A percentile compares a stretch with the other conserved stretches of the same genome.
Conservation (phyloP, 2,888 invertebrate species). For the Gari tellinella region DNA sequence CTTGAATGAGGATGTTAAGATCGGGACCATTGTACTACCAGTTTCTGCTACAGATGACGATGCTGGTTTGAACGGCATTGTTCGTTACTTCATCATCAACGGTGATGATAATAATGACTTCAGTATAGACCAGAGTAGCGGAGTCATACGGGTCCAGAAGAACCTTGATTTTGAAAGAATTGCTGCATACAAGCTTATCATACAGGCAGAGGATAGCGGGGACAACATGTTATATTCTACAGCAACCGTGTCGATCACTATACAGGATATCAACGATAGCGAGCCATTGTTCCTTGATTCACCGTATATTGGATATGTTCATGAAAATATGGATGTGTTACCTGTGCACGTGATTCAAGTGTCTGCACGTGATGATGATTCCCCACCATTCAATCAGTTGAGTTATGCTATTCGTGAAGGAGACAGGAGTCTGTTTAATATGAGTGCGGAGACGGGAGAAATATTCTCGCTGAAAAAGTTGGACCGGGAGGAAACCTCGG, state of each 20-base stretch:
- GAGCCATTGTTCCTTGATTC: slow-evolving; percentile 96
- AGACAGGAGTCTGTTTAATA: slow-evolving; percentile 92
- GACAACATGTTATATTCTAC: slow-evolving; percentile 88
- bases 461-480: slow-evolving; percentile 89
- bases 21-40: slow-evolving; percentile 95
- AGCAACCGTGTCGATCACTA: slow-evolving; percentile 90
- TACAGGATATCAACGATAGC: slow-evolving; percentile 97
- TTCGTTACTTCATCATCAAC: slow-evolving; percentile 94
- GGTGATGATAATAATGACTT: slow-evolving; percentile 89
- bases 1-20: slow-evolving; percentile 95
- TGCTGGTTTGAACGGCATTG: slow-evolving; percentile 94
- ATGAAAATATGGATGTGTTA: slow-evolving; percentile 89
- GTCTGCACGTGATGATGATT: slow-evolving; percentile 95
- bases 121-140: slow-evolving; percentile 90
- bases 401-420: slow-evolving; percentile 97
- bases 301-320: slow-evolving; percentile 96
- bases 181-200: slow-evolving; percentile 91
- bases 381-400: slow-evolving; percentile 95
- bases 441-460: slow-evolving; percentile 83
- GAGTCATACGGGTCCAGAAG: slow-evolving; percentile 95
- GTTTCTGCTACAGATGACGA: slow-evolving; percentile 87
- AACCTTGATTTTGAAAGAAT: slow-evolving; percentile 97
- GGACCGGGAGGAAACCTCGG: slow-evolving; percentile 92
- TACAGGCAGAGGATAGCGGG: slow-evolving; percentile 90
- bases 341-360: slow-evolving; percentile 87